phyloP scores from a whole-genome alignment of 2,113 vertebrate species.

The Varanus salvator region DNA sequence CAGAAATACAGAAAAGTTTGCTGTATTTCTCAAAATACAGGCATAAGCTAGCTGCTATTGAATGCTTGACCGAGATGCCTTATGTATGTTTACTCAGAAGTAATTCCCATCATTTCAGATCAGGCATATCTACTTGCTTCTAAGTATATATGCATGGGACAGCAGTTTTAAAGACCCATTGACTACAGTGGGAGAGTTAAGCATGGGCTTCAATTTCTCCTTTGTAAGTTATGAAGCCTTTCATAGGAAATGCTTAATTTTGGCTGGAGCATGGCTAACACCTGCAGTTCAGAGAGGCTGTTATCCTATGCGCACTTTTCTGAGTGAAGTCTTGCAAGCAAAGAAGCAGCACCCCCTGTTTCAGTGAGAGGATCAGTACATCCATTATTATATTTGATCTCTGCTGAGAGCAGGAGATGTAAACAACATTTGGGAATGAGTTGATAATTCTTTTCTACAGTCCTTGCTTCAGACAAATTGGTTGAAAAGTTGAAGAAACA shows the following conservation, averaged over 20 bases:
- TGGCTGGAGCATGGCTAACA: not conserved
- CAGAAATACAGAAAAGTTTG: too few species aligned
- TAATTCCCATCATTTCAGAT: too few species aligned
- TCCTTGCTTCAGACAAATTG: not conserved
- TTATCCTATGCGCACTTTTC: not conserved
- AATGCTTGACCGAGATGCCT: not conserved
- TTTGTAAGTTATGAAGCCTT: not conserved
- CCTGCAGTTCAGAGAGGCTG: not conserved
- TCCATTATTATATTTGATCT: not conserved
- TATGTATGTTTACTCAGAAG: not conserved
- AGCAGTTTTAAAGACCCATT: not conserved
- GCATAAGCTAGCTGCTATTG: not conserved
- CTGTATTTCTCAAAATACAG: not conserved
- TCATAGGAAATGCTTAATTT: not conserved
- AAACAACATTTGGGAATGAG: not conserved
- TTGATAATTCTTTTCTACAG: slow-evolving; percentile 1
- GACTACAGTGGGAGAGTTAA: not conserved
- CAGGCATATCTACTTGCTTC: not conserved
- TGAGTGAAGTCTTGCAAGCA: not conserved
- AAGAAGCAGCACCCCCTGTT: not conserved
- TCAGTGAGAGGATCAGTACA: not conserved
- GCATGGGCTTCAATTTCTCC: not conserved
- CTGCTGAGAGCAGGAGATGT: not conserved
- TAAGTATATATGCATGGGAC: not conserved
- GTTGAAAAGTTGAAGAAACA: not conserved